A percentile compares a stretch with the other conserved stretches of the same genome.
These are phyloP conservation scores for Akabosia matsudoensis DNA, from an alignment of 1,140 invertebrate species.

Conservation along the genomic window DNA sequence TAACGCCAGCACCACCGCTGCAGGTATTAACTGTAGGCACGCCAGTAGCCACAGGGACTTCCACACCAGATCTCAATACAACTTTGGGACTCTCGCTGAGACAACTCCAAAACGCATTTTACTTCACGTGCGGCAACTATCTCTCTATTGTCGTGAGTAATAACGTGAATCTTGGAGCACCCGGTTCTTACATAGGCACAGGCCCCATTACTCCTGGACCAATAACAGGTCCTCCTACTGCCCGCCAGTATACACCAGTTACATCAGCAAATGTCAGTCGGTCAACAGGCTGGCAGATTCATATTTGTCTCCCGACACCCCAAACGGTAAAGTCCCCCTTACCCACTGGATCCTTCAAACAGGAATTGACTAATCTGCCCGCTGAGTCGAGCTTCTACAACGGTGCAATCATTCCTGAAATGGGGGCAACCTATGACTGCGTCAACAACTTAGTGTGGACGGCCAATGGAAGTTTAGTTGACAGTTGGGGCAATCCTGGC, in stretches of 20 bases:
- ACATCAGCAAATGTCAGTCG: background rate
- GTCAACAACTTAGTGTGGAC: constrained; percentile 52
- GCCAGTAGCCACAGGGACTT: background rate
- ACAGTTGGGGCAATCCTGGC: constrained; percentile 52
- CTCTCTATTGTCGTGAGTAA: background rate
- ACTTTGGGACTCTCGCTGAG: background rate
- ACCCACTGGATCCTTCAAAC: background rate
- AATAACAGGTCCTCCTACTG: background rate
- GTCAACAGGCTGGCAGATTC: background rate
- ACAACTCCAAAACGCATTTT: background rate
- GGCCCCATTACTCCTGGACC: background rate
- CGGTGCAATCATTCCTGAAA: constrained; percentile 47
- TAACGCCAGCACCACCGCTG: background rate
- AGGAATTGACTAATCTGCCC: constrained; percentile 30
- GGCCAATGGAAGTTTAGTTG: constrained; percentile 51
- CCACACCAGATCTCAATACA: background rate
- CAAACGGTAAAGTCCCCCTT: background rate
- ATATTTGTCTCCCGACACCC: background rate
- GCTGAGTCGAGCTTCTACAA: constrained; percentile 50
- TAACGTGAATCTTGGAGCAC: background rate
- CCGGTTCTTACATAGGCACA: background rate
- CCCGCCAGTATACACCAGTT: background rate
- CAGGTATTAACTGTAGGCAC: background rate
- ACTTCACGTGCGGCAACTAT: constrained; percentile 9
- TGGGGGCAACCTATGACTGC: constrained; percentile 51